Evolutionary conservation across 2,797 vertebrate species (phyloP).

Genomic region (Psittacula echo): DNA sequence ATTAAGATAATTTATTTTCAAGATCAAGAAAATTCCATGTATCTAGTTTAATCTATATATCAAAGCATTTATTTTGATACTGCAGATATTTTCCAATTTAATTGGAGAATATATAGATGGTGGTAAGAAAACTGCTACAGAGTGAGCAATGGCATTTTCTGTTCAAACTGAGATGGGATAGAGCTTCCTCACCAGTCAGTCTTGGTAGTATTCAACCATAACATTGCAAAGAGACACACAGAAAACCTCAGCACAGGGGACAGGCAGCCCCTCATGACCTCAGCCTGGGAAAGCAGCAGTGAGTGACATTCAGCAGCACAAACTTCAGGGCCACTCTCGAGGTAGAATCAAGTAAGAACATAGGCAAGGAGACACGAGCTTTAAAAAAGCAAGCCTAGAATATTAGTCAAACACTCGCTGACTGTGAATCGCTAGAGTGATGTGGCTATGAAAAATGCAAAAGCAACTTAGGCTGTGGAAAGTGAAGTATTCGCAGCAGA

Average conservation of each 20-base stretch:
- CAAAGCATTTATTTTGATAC: background rate
- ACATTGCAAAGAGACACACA: background rate
- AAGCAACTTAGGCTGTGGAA: background rate
- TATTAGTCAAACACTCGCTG: background rate
- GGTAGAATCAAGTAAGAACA: background rate
- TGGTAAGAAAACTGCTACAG: background rate
- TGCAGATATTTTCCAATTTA: background rate
- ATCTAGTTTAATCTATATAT: background rate
- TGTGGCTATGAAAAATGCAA: background rate
- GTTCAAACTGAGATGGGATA: background rate
- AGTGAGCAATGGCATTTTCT: background rate
- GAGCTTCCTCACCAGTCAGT: background rate
- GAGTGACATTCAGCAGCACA: background rate
- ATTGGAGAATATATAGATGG: background rate
- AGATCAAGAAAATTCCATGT: slow-evolving; percentile 19
- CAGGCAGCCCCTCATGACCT: background rate
- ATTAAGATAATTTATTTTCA: slow-evolving; percentile 24
- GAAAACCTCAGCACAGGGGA: background rate
- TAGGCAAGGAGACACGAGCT: background rate
- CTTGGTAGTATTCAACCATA: background rate
- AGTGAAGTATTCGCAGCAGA: background rate
- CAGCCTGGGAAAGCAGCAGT: background rate
- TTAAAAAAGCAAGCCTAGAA: background rate
- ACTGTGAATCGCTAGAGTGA: background rate
- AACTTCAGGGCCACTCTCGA: background rate